These are phyloP conservation scores for Esox lucius DNA, from an alignment of 2,797 vertebrate species.

Conservation along the genomic window DNA sequence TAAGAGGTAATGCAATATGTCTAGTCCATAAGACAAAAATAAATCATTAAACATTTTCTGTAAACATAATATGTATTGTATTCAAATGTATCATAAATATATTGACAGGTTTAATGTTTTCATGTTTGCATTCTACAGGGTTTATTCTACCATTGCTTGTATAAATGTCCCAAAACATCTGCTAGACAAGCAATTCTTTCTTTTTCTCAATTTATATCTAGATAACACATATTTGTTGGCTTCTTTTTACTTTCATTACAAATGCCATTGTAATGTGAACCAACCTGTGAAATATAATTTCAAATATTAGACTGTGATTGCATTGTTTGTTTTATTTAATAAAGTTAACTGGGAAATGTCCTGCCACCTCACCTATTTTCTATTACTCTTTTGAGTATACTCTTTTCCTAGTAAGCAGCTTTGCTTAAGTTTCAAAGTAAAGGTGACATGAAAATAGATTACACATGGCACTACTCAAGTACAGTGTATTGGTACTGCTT, in stretches of 20 bases:
- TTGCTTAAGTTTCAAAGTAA: neutral
- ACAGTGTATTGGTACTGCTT: neutral
- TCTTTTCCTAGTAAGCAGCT: neutral
- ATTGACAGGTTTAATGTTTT: too few relatives aligned
- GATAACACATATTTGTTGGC: neutral
- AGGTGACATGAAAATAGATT: neutral
- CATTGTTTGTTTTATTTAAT: neutral
- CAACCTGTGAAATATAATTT: neutral
- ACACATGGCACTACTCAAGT: neutral
- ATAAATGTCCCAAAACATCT: too few relatives aligned
- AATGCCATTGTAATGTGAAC: neutral
- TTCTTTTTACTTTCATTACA: neutral
- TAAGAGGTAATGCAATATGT: too few relatives aligned
- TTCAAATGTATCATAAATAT: too few relatives aligned
- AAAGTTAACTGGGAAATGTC: neutral
- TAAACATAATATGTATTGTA: too few relatives aligned
- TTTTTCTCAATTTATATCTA: too few relatives aligned
- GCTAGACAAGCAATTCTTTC: neutral
- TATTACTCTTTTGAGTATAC: neutral
- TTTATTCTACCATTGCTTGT: too few relatives aligned
- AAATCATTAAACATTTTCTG: too few relatives aligned
- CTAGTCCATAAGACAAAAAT: too few relatives aligned
- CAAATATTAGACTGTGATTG: neutral
- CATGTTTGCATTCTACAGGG: too few relatives aligned
- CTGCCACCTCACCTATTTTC: neutral